These are phyloP conservation scores for Menidia menidia DNA, from an alignment of 2,797 vertebrate genomes.

Conservation along the genomic window DNA sequence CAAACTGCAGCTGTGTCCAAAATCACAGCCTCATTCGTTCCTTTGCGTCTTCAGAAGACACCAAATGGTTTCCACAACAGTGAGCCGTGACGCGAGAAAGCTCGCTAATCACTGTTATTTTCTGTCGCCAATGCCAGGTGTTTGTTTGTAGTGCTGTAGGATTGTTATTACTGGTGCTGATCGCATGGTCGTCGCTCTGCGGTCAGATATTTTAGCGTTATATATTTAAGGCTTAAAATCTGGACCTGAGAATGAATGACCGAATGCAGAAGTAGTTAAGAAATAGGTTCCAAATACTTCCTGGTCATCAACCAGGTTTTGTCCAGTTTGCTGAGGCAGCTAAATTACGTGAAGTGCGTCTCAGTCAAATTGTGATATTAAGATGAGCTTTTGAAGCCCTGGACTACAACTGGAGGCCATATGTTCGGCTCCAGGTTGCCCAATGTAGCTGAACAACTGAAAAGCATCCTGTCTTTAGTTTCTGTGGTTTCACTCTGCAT, in stretches of 20 bases:
- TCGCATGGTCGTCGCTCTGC: background rate
- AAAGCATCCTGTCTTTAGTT: background rate
- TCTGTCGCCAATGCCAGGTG: background rate
- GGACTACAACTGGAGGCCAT: background rate
- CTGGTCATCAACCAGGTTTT: background rate
- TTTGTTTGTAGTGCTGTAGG: background rate
- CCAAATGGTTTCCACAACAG: background rate
- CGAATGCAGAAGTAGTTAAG: background rate
- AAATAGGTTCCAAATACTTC: background rate
- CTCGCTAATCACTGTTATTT: background rate
- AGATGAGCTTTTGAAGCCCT: background rate
- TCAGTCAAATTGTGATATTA: background rate
- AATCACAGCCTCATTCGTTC: background rate
- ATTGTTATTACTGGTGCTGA: background rate
- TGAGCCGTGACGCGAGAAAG: background rate
- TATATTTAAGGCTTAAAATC: background rate
- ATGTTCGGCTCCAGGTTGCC: background rate
- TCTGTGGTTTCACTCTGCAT: background rate
- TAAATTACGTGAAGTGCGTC: background rate
- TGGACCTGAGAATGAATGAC: background rate
- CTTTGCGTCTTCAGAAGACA: background rate
- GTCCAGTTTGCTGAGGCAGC: background rate
- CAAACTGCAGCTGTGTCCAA: constrained; percentile 1
- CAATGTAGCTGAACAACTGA: background rate
- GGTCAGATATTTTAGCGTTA: background rate